phyloP scores from a whole-genome alignment of 2,888 invertebrate species.

The Leptopilina myrica region DNA sequence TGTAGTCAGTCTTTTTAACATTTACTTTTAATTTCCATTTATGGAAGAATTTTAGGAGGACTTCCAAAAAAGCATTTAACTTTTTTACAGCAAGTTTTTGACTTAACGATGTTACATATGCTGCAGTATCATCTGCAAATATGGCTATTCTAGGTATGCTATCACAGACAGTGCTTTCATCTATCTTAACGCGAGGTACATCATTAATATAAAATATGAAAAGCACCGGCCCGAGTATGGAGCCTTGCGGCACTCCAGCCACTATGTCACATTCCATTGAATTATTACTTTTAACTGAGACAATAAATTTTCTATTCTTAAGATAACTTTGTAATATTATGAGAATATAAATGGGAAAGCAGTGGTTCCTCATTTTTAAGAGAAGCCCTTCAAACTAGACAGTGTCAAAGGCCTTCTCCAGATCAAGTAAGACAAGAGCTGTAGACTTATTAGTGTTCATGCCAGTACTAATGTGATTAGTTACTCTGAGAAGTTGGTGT shows the following conservation, averaged over 20 bases:
- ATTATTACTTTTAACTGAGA: too few relatives aligned
- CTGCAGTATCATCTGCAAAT: background rate
- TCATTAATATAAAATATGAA: background rate
- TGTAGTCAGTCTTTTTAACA: background rate
- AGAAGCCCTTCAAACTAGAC: slow-evolving; percentile 56
- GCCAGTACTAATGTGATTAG: too few relatives aligned
- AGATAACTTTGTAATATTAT: slow-evolving; percentile 23
- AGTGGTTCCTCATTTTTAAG: too few relatives aligned
- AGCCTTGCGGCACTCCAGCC: background rate
- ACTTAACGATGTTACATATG: background rate
- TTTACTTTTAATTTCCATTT: background rate
- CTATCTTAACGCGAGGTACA: background rate
- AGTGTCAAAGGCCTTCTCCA: background rate
- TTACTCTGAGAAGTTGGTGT: slow-evolving; percentile 34
- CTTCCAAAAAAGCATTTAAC: too few relatives aligned
- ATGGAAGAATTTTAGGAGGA: background rate
- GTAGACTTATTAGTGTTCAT: background rate
- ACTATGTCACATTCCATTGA: background rate
- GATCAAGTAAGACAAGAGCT: slow-evolving; percentile 65
- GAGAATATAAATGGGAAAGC: too few relatives aligned
- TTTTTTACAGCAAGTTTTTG: too few relatives aligned
- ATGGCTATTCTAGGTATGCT: too few relatives aligned
- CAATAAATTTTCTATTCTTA: too few relatives aligned
- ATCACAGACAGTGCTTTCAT: too few relatives aligned
- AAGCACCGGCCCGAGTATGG: background rate